phyloP scores from a whole-genome alignment of 2,113 vertebrate species.

The Callipepla californica region DNA sequence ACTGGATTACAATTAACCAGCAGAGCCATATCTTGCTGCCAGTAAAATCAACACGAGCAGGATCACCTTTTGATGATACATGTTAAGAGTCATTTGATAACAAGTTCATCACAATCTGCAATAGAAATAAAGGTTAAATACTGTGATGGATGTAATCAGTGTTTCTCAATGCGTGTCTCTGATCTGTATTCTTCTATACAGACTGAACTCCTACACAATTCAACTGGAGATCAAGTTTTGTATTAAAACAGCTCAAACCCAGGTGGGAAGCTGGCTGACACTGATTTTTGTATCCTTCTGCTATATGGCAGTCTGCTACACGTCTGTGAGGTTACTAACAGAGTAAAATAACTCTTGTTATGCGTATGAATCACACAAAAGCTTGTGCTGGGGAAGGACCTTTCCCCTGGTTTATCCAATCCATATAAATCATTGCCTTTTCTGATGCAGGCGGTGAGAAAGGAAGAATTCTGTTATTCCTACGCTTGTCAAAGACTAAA shows the following conservation, averaged over 20 bases:
- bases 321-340: background rate
- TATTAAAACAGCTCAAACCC: background rate
- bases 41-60: too few relatives aligned
- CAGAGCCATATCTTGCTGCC: too few relatives aligned
- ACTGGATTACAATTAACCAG: too few relatives aligned
- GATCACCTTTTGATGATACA: too few relatives aligned
- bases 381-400: too few relatives aligned
- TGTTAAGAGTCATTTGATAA: background rate
- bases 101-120: background rate
- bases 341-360: background rate
- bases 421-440: too few relatives aligned
- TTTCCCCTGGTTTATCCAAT: too few relatives aligned
- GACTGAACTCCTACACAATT: background rate
- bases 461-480: too few relatives aligned
- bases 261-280: background rate
- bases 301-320: background rate
- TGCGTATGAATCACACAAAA: background rate
- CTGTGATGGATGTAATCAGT: background rate
- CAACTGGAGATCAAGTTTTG: background rate
- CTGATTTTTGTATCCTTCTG: background rate
- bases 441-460: too few relatives aligned
- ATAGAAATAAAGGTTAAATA: conserved; percentile 4
- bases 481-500: too few relatives aligned
- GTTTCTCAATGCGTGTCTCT: background rate
- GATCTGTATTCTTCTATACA: background rate